Evolutionary conservation across 2,797 vertebrate species (phyloP).

Genomic region (Chromobotia macracanthus): DNA sequence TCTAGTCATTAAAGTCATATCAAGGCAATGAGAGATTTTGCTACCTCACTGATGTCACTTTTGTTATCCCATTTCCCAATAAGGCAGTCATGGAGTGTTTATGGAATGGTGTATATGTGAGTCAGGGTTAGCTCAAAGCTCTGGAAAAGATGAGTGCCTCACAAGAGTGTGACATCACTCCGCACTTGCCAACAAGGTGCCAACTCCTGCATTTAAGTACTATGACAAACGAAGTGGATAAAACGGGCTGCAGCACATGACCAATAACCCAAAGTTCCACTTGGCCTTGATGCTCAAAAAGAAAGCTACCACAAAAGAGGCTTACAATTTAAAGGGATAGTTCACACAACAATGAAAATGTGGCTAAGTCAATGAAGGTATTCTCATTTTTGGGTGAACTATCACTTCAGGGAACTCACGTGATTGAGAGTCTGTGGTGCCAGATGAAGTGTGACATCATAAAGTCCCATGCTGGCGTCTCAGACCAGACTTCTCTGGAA

Average conservation of each 20-base stretch:
- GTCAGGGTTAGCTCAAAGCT: constrained; percentile 47
- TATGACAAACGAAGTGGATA: constrained; percentile 55
- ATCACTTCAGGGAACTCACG: background rate
- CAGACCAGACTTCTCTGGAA: background rate
- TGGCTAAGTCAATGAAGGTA: no score
- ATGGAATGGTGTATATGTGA: constrained; percentile 26
- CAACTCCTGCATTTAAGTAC: constrained; percentile 52
- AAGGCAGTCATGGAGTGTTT: constrained; percentile 40
- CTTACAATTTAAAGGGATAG: background rate
- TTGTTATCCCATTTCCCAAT: constrained; percentile 40
- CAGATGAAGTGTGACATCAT: constrained; percentile 19
- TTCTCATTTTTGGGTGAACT: background rate
- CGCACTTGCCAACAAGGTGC: constrained; percentile 59
- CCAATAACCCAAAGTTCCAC: constrained; percentile 32
- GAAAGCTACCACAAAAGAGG: background rate
- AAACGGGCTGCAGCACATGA: constrained; percentile 57
- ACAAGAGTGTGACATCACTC: constrained; percentile 57
- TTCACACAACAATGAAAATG: background rate
- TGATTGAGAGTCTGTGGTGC: background rate
- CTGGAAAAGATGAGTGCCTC: constrained; percentile 62
- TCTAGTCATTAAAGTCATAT: background rate
- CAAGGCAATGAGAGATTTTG: background rate
- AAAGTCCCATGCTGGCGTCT: constrained; percentile 19
- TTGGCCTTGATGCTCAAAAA: constrained; percentile 25
- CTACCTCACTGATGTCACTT: constrained; percentile 12